phyloP scores from a whole-genome alignment of 1,140 invertebrate genomes.

The Dreissena polymorpha region DNA sequence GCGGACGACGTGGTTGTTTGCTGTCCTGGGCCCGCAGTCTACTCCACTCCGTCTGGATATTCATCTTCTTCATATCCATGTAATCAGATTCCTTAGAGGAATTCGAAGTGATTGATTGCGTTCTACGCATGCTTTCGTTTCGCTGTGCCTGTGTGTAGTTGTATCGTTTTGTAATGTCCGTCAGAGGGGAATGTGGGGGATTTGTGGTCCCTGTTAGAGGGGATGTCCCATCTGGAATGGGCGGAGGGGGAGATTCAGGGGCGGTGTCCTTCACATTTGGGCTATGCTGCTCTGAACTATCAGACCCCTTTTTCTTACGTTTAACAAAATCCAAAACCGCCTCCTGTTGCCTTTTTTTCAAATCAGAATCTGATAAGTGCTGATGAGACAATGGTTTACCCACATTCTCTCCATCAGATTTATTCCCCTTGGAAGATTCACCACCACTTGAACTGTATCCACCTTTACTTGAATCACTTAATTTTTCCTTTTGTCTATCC shows the following conservation, averaged over 20 bases:
- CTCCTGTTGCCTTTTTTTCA: slow-evolving; percentile 92
- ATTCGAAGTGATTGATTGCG: slow-evolving; percentile 64
- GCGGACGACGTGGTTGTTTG: slow-evolving; percentile 43
- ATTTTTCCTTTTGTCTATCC: slow-evolving; percentile 47
- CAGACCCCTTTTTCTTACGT: slow-evolving; percentile 82
- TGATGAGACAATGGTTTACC: slow-evolving; percentile 23
- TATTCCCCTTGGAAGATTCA: slow-evolving; percentile 49
- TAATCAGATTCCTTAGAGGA: slow-evolving; percentile 68
- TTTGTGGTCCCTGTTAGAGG: slow-evolving; percentile 19
- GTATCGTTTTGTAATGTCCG: slow-evolving; percentile 52
- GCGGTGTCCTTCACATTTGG: slow-evolving; percentile 27
- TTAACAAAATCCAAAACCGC: slow-evolving; percentile 92
- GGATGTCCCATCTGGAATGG: slow-evolving; percentile 13
- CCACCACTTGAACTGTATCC: slow-evolving; percentile 47
- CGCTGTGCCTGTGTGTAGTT: slow-evolving; percentile 63
- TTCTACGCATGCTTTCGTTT: slow-evolving; percentile 70
- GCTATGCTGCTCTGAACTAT: slow-evolving; percentile 44
- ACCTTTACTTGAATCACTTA: slow-evolving; percentile 44
- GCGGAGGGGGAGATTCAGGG: slow-evolving; percentile 20
- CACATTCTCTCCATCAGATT: slow-evolving; percentile 42
- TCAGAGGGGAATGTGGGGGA: slow-evolving; percentile 54
- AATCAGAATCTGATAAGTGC: slow-evolving; percentile 82
- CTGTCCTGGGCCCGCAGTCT: slow-evolving; percentile 64
- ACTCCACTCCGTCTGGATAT: slow-evolving; percentile 72
- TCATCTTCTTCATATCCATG: slow-evolving; percentile 67